Base-by-base conservation (phyloP, 2,797 vertebrate genomes). In the Brachymystax lenok region DNA sequence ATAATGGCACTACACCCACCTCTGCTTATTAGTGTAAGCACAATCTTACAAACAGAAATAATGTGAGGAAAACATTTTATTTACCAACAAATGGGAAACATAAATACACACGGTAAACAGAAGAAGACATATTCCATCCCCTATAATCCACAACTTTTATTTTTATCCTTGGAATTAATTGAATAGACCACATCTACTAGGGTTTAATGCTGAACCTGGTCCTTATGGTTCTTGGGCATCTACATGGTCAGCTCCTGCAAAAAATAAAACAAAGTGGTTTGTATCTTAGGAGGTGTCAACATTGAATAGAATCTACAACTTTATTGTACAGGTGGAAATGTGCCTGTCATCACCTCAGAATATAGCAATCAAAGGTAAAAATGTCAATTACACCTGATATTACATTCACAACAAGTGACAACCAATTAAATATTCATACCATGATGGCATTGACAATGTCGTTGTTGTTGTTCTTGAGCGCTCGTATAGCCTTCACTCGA, bases 401-500 rank as follows among this genome's bases (percentile, higher is more conserved):
- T 13, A 67, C 66, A 68, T 63, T 24, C 63, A 66, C 12, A 66
- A 66, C 95, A 2, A 24, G n/a, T 63, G 59, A 63, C 21, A 19
- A 52, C 27, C 24, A 71, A 56, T 35, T 5, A 8, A 96, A 52
- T 10, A 28, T 61, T 16, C 95, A 94, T 85, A 96, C 96, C 96
- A 97, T 96, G 85, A 96, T 97, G 30, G 96, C 96, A 59, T 97
- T 96, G 87, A 97, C 95, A 69, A 96, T 96, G 83, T 97, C 96
- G 0, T 96, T 97, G 84, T 95, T 97, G 88, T 97, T 97, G 92
- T 97, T 97, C 92, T 96, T 96, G 81, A 97, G 92, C 72, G 96
- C 96, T 52, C 95, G 92, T 56, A 97, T 95, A 1, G 96, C 96
- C 93, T 96, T 96, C 0, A 95, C 95, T 80, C 96, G 93, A 0